Base-by-base conservation (phyloP, 2,888 invertebrate genomes). In the Erynnis tages region DNA sequence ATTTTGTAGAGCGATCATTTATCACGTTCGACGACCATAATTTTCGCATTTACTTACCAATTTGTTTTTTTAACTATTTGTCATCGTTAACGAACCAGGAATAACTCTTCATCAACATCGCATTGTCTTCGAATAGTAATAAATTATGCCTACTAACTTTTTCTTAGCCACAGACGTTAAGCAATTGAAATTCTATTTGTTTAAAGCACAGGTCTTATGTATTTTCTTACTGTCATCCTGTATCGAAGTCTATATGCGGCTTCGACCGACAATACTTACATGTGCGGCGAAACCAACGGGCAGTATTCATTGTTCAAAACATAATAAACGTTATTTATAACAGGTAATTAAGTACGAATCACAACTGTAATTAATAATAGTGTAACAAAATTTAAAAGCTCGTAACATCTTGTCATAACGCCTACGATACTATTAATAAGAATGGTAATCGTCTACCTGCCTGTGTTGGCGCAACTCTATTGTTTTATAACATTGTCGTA, bases 11-110 rank as follows among this genome's bases (percentile, higher is more conserved):
- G 69, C 67, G 67, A 55, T 63, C 65, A 71, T 80, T 71, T 61
- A 67, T 82, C 79, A 81, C 73, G 73, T 76, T 81, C 69, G 76
- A 76, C 69, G 62, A 69, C 68, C 67, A 69, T 80, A 80, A 83
- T 83, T 80, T 74, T 73, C 77, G 71, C 77, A 61, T 76, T 76
- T 63, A 68, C 66, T 67, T 68, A 71, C 70, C 74, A 82, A 83
- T 83, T 83, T 79, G 72, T 63, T 79, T 78, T 79, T 82, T 78
- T 68, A 71, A 66, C 74, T 75, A 81, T 85, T 84, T 81, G 81
- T 86, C 83, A 83, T 76, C 66, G 71, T 74, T 79, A 81, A 73
- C 63, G 65, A 64, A 61, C 59, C 56, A 44, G 53, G 58, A 63
- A 66, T 65, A 62, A 56, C 63, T 58, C 59, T 60, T 57, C 59